phyloP scores from a whole-genome alignment of 1,140 invertebrate species.

The Parapsyche elsis region DNA sequence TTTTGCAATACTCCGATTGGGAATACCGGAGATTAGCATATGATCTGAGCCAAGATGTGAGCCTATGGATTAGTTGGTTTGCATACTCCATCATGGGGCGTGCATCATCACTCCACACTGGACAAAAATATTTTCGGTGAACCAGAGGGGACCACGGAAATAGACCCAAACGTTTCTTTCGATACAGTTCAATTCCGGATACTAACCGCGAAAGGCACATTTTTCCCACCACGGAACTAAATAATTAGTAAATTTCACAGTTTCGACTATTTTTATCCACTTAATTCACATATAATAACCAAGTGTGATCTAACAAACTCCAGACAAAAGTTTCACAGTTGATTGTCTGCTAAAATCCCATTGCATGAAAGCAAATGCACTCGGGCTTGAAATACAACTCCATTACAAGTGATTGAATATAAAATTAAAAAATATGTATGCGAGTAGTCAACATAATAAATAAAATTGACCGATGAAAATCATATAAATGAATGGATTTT shows the following conservation, averaged over 20 bases:
- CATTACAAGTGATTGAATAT: no score
- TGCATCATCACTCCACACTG: background rate
- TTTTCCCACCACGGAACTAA: background rate
- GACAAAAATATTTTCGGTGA: background rate
- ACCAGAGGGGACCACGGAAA: slow-evolving; percentile 14
- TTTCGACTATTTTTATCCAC: background rate
- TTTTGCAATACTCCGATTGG: no score
- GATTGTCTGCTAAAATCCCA: no score
- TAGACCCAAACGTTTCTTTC: background rate
- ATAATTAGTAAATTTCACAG: background rate
- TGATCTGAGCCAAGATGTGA: no score
- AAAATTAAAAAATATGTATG: no score
- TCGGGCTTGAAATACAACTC: no score
- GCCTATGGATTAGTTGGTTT: background rate
- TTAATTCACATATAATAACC: no score
- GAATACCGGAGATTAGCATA: no score
- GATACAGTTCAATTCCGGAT: slow-evolving; percentile 21
- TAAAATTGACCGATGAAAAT: background rate
- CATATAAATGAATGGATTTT: slow-evolving; percentile 62
- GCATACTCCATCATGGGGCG: background rate
- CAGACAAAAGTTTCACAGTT: no score
- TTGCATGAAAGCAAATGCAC: no score
- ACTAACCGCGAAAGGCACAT: background rate
- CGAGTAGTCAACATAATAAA: no score
- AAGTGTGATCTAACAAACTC: no score